A percentile compares a stretch with the other conserved stretches of the same genome.
Evolutionary conservation across 1,140 invertebrate species (phyloP).

Genomic region (Sweltsa coloradensis): DNA sequence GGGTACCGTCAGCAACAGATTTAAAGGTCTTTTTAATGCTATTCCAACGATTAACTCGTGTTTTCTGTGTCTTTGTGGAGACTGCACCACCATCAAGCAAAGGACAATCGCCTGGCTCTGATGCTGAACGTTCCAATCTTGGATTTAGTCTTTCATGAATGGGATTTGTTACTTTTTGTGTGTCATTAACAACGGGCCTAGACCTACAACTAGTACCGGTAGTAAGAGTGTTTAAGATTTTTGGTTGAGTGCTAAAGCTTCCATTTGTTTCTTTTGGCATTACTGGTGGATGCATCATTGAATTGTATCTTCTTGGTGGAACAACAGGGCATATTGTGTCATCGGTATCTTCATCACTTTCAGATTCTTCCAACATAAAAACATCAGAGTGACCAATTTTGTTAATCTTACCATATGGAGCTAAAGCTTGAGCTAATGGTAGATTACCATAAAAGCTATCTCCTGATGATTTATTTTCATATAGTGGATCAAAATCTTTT

Average conservation of each 20-base stretch:
- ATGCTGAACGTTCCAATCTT: too few relatives aligned
- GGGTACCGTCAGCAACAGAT: conserved; percentile 1
- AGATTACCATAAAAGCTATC: not conserved
- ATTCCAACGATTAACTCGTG: conserved; percentile 1
- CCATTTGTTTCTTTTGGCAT: too few relatives aligned
- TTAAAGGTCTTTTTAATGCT: conserved; percentile 8
- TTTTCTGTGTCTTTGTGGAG: not conserved
- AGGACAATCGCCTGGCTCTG: too few relatives aligned
- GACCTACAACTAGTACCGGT: too few relatives aligned
- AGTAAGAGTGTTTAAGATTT: too few relatives aligned
- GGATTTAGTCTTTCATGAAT: too few relatives aligned
- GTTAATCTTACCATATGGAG: conserved; percentile 11
- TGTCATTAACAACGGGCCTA: too few relatives aligned
- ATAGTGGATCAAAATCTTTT: conserved; percentile 24
- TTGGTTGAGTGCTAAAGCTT: too few relatives aligned
- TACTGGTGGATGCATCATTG: too few relatives aligned
- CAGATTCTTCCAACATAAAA: conserved; percentile 13
- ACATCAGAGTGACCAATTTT: too few relatives aligned
- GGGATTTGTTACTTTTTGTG: too few relatives aligned
- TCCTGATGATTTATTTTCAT: conserved; percentile 12
- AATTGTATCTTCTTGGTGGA: conserved; percentile 36
- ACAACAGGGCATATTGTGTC: conserved; percentile 30
- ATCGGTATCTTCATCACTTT: conserved; percentile 25
- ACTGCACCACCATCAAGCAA: not conserved
- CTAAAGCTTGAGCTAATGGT: not conserved